Percentiles rank a stretch among this genome's conserved stretches.
Evolutionary conservation across 2,113 vertebrate genomes (phyloP).

Genomic region (Cisticola juncidis): DNA sequence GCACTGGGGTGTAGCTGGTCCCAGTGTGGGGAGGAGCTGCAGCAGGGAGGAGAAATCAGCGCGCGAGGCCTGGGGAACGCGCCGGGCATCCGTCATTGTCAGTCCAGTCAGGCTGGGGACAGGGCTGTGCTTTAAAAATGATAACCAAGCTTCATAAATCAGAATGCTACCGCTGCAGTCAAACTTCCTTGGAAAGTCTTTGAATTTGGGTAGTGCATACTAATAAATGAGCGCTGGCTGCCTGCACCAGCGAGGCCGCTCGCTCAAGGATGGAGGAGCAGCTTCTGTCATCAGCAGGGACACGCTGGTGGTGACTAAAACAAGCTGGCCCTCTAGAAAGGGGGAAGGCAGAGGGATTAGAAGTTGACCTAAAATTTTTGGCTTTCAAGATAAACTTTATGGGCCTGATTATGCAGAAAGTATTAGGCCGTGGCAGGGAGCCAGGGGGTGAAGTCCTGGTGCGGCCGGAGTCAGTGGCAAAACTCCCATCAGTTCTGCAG

Average conservation of each 20-base stretch:
- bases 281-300: background rate
- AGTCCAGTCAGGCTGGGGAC: slow-evolving; percentile 21
- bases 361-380: slow-evolving; percentile 1
- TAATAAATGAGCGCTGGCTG: slow-evolving; percentile 12
- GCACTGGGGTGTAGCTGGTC: background rate
- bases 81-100: background rate
- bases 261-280: background rate
- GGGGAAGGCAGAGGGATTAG: background rate
- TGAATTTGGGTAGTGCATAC: slow-evolving; percentile 64
- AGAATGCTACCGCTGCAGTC: slow-evolving; percentile 44
- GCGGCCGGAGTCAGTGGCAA: background rate
- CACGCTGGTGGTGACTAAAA: background rate
- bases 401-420: background rate
- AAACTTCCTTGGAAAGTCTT: slow-evolving; percentile 68
- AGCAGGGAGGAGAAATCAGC: rapidly evolving
- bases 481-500: slow-evolving; percentile 24
- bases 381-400: slow-evolving; percentile 10
- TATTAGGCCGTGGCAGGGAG: background rate
- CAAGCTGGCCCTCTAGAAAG: background rate
- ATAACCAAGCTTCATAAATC: slow-evolving; percentile 62
- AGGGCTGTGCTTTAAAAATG: slow-evolving; percentile 37
- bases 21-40: rapidly evolving
- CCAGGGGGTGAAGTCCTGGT: background rate
- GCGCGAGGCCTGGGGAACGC: background rate
- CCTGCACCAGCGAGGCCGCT: background rate